These are phyloP conservation scores for Samia ricini DNA, from an alignment of 1,140 invertebrate species.

Conservation along the genomic window DNA sequence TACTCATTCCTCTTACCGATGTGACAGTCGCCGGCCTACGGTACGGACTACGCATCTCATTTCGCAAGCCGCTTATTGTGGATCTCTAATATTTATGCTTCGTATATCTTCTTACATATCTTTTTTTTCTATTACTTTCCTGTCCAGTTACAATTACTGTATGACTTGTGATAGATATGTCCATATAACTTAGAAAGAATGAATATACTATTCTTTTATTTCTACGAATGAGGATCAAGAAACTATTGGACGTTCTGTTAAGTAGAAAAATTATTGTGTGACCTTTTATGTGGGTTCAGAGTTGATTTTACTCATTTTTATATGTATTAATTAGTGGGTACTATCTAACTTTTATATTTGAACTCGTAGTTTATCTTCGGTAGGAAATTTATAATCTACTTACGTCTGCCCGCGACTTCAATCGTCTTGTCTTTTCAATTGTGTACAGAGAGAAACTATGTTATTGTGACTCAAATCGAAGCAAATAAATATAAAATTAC, in stretches of 20 bases:
- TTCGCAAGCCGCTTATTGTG: slow-evolving; percentile 29
- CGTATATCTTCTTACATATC: not conserved
- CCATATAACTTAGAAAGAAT: not conserved
- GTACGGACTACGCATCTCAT: slow-evolving; percentile 59
- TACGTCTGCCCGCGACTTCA: too few relatives aligned
- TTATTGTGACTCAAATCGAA: too few relatives aligned
- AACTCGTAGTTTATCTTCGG: too few relatives aligned
- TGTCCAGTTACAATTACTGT: slow-evolving; percentile 3
- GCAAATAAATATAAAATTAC: too few relatives aligned
- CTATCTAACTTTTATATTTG: too few relatives aligned
- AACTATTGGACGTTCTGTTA: not conserved
- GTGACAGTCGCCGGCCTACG: slow-evolving; percentile 48
- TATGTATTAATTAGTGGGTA: too few relatives aligned
- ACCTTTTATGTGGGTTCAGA: not conserved
- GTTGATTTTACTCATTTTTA: too few relatives aligned
- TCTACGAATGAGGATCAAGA: not conserved
- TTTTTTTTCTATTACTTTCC: not conserved
- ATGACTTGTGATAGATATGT: not conserved
- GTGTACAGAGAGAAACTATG: too few relatives aligned
- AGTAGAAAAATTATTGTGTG: not conserved
- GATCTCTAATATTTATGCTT: slow-evolving; percentile 20
- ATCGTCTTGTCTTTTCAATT: too few relatives aligned
- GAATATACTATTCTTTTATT: not conserved
- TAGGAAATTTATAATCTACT: too few relatives aligned
- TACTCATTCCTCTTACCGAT: slow-evolving; percentile 62